Base-by-base conservation (phyloP, 1,140 invertebrate species). In the Episyrphus balteatus region DNA sequence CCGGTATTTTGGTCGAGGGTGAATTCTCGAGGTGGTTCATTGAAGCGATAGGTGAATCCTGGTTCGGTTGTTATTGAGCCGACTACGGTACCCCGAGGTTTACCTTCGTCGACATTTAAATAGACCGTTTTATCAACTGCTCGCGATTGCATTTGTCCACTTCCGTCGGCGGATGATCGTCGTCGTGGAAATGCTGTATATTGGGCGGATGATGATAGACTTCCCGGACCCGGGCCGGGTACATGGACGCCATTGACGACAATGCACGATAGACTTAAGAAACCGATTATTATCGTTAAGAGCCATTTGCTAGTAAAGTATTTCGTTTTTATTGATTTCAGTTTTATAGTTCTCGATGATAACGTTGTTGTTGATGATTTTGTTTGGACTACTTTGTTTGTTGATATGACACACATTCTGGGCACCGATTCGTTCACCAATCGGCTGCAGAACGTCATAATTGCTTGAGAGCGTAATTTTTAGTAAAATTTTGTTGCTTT, bases 31-130 rank as follows among this genome's bases (percentile, higher is more conserved):
- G 88, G 86, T 11, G 84, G 83, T 63, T 93, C 90, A 68, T 93
- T 93, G 68, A 93, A 93, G 33, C 90, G 77, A 60, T 92, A 92
- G 0, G 84, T 90, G 68, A 92, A 93, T 48, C 84, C 87, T 5
- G 82, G 79, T 65, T 88, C 87, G 6, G 79, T 85, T 15, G 90
- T 89, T 59, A 94, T 92, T 52, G 75, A 75, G 13, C 90, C 91
- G 6, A 92, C 87, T 5, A 83, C 60, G 1, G 86, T 88, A 14
- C 86, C 88, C 44, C 79, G 75, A 12, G 88, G 84, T 57, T 86
- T 79, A 32, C 86, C 88, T 68, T 94, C 91, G 34, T 77, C 74
- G 39, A 93, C 80, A 60, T 90, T 84, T 53, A 93, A 79, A 50
- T 86, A 83, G 26, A 88, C 84, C 49, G 87, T 75, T 15, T 85